These are phyloP conservation scores for Falco peregrinus DNA, from an alignment of 2,797 vertebrate species.

Conservation along the genomic window DNA sequence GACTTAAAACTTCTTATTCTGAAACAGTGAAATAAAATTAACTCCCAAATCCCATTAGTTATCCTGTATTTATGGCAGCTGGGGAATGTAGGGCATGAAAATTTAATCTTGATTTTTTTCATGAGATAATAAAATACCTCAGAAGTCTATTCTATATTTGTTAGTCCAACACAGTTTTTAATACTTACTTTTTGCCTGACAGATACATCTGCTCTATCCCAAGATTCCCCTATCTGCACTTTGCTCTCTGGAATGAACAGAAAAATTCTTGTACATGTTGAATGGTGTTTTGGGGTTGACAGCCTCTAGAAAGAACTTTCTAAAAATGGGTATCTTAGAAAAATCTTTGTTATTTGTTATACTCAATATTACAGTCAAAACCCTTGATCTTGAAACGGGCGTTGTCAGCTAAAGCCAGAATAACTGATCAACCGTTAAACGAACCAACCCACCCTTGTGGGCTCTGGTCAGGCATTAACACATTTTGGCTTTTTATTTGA, in stretches of 20 bases:
- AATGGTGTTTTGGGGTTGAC: background rate
- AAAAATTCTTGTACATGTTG: background rate
- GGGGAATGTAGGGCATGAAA: background rate
- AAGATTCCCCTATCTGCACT: background rate
- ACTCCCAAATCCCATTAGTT: background rate
- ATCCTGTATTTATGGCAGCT: background rate
- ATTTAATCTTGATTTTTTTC: background rate
- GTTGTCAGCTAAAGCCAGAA: background rate
- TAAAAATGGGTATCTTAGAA: background rate
- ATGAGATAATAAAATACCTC: background rate
- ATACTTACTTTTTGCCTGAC: background rate
- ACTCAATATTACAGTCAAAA: background rate
- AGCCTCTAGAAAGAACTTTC: background rate
- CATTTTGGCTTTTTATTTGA: background rate
- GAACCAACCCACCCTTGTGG: background rate
- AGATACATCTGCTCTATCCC: background rate
- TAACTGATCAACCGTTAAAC: background rate
- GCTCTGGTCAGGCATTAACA: background rate
- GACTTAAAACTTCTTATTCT: background rate
- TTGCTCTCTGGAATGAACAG: background rate
- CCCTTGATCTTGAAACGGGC: background rate
- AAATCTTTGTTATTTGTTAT: background rate
- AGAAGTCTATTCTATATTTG: background rate
- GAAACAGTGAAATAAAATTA: background rate
- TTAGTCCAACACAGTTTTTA: background rate